Evolutionary conservation across 2,888 invertebrate genomes (phyloP).

Genomic region (Scelioninae gen. 1): DNA sequence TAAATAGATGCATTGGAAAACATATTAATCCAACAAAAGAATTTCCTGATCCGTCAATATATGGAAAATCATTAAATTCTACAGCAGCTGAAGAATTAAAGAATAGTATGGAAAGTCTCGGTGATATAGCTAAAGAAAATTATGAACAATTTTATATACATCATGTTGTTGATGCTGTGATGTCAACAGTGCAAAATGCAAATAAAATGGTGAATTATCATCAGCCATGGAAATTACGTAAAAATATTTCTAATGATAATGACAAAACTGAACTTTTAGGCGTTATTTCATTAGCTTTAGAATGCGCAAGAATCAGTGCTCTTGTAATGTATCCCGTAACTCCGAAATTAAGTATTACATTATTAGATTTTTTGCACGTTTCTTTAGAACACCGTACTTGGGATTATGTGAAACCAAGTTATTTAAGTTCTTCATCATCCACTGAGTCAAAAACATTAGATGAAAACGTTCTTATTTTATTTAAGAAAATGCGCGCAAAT

Average conservation of each 20-base stretch:
- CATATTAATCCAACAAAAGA: slow-evolving; percentile 91
- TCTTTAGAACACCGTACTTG: slow-evolving; percentile 85
- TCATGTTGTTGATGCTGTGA: slow-evolving; percentile 91
- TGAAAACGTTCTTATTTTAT: slow-evolving; percentile 40
- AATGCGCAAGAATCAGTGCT: slow-evolving; percentile 91
- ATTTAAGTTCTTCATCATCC: slow-evolving; percentile 50
- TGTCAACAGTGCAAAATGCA: slow-evolving; percentile 90
- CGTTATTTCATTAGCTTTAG: slow-evolving; percentile 93
- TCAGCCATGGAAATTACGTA: slow-evolving; percentile 95
- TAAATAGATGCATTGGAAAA: slow-evolving; percentile 91
- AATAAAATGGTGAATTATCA: slow-evolving; percentile 94
- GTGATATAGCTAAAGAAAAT: slow-evolving; percentile 88
- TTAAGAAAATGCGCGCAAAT: slow-evolving; percentile 46
- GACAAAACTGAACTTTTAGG: slow-evolving; percentile 87
- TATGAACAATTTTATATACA: slow-evolving; percentile 92
- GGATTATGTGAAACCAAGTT: slow-evolving; percentile 82
- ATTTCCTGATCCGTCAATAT: slow-evolving; percentile 88
- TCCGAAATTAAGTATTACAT: slow-evolving; percentile 88
- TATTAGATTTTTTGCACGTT: slow-evolving; percentile 89
- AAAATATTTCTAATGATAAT: slow-evolving; percentile 84
- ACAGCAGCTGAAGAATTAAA: slow-evolving; percentile 86
- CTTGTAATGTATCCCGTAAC: slow-evolving; percentile 94
- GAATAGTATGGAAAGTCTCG: slow-evolving; percentile 84
- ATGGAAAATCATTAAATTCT: slow-evolving; percentile 83
- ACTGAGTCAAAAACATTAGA: slow-evolving; percentile 13